Conservation (phyloP, 2,888 invertebrate genomes). For the Morpho achilles region DNA sequence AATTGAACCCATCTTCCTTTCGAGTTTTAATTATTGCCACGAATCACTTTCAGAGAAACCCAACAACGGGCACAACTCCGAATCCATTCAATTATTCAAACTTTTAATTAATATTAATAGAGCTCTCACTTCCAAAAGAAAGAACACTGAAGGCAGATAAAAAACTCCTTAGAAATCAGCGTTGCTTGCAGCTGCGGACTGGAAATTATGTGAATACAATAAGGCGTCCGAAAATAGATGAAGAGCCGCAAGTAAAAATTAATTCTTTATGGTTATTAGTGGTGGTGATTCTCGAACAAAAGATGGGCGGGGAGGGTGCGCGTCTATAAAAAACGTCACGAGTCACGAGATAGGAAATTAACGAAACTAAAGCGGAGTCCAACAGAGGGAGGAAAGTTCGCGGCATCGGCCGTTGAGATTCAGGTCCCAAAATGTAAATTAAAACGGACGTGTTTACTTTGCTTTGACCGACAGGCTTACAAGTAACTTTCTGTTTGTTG, state of each 20-base stretch:
- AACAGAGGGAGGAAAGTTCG: slow-evolving; percentile 57
- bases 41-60: slow-evolving; percentile 61
- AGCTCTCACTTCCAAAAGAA: slow-evolving; percentile 74
- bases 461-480: slow-evolving; percentile 31
- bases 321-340: slow-evolving; percentile 67
- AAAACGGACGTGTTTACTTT: slow-evolving; percentile 59
- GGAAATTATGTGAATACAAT: slow-evolving; percentile 77
- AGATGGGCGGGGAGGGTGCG: slow-evolving; percentile 54
- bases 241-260: slow-evolving; percentile 60
- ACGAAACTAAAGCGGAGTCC: slow-evolving; percentile 72
- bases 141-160: slow-evolving; percentile 71
- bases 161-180: slow-evolving; percentile 73
- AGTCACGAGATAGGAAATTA: slow-evolving; percentile 70
- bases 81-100: slow-evolving; percentile 77
- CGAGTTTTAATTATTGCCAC: slow-evolving; percentile 71
- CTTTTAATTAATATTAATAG: slow-evolving; percentile 80
- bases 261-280: slow-evolving; percentile 71
- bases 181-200: slow-evolving; percentile 73
- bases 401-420: slow-evolving; percentile 39
- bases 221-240: slow-evolving; percentile 68
- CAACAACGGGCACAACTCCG: slow-evolving; percentile 70
- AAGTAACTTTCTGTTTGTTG: slow-evolving; percentile 29
- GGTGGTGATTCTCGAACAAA: slow-evolving; percentile 48
- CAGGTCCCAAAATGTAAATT: slow-evolving; percentile 60
- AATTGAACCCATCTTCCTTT: slow-evolving; percentile 40